Evolutionary conservation across 2,797 vertebrate genomes (phyloP).

Genomic region (Sciurus carolinensis): DNA sequence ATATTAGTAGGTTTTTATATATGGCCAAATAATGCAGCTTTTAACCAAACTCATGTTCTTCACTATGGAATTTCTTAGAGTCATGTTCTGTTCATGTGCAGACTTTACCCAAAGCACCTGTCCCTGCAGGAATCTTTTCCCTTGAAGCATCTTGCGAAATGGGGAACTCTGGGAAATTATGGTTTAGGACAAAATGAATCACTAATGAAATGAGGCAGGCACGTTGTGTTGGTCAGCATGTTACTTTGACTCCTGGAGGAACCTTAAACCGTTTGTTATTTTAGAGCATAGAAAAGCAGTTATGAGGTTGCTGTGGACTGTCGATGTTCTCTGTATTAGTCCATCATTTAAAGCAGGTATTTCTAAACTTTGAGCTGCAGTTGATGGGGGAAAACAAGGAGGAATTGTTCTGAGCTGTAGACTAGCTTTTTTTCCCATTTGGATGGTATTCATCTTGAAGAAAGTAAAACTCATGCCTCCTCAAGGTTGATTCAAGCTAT

Average conservation of each 20-base stretch:
- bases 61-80: neutral
- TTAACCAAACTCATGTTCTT: neutral
- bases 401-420: neutral
- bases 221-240: accelerated
- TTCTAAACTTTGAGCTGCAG: neutral
- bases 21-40: neutral
- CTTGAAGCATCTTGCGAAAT: neutral
- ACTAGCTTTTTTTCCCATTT: neutral
- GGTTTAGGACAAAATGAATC: neutral
- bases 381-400: neutral
- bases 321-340: neutral
- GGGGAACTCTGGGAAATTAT: neutral
- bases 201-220: neutral
- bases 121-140: neutral
- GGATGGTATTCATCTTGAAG: neutral
- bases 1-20: neutral
- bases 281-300: neutral
- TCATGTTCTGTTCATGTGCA: neutral
- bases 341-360: neutral
- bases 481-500: neutral
- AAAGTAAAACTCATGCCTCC: neutral
- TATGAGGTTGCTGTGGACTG: neutral
- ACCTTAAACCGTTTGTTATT: neutral
- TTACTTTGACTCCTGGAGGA: neutral
- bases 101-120: accelerated